Percentiles rank a stretch among this genome's conserved stretches.
phyloP scores from a whole-genome alignment of 92 coral and sea anemone species.

The Epizoanthus scotinus region DNA sequence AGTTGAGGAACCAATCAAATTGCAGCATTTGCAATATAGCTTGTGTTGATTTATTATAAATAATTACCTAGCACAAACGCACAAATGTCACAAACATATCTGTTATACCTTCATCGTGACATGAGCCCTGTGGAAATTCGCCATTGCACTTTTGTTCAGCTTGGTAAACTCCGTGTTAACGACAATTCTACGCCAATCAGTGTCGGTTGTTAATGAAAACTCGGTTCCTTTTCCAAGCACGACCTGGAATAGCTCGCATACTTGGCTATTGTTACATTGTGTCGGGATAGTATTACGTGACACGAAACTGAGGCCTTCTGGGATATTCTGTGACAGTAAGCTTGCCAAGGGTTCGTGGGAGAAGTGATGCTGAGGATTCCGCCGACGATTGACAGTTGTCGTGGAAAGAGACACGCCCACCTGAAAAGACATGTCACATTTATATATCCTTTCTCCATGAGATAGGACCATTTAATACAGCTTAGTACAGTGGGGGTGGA shows the following conservation, averaged over 20 bases:
- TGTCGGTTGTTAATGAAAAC: conserved; percentile 40
- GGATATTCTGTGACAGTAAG: conserved; percentile 63
- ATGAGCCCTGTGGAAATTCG: conserved; percentile 41
- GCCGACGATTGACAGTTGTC: conserved; percentile 39
- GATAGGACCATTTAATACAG: no score
- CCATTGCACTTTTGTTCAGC: conserved; percentile 23
- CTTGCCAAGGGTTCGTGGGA: conserved; percentile 69
- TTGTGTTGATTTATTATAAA: no score
- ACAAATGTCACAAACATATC: no score
- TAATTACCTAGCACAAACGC: no score
- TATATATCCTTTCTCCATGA: neutral
- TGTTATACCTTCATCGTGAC: conserved; percentile 44
- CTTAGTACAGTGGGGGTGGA: no score
- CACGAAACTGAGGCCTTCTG: conserved; percentile 77
- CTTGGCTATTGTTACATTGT: conserved; percentile 52
- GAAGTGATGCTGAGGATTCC: conserved; percentile 57
- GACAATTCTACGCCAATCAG: conserved; percentile 34
- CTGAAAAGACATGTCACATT: conserved; percentile 37
- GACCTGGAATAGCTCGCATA: conserved; percentile 72
- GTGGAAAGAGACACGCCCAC: conserved; percentile 88
- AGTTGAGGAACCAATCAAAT: no score
- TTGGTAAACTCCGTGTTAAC: conserved; percentile 47
- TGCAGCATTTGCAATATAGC: no score
- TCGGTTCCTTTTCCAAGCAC: conserved; percentile 72
- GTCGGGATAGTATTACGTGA: conserved; percentile 56